Percentiles rank a stretch among this genome's conserved stretches.
These are phyloP conservation scores for Drosophila cognata DNA, from an alignment of 2,888 invertebrate species.

Conservation along the genomic window DNA sequence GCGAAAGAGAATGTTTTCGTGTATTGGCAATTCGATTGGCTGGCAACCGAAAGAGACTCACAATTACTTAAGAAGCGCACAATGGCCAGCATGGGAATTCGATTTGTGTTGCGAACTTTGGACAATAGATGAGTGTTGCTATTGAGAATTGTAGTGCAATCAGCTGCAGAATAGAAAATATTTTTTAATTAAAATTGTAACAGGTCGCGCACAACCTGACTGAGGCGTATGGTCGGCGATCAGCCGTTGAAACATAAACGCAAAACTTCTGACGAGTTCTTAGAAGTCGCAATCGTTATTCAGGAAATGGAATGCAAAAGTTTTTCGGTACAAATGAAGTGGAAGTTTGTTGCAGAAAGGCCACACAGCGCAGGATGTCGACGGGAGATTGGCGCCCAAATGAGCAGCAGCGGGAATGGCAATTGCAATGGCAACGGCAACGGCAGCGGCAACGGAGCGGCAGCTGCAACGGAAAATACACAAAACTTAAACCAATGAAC, in stretches of 20 bases:
- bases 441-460: constrained; percentile 4
- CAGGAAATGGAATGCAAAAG: constrained; percentile 70
- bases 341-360: constrained; percentile 41
- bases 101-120: constrained; percentile 31
- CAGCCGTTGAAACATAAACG: constrained; percentile 13
- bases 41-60: not conserved
- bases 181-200: constrained; percentile 62
- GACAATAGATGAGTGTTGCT: constrained; percentile 41
- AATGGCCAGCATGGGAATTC: constrained; percentile 44
- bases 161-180: constrained; percentile 12
- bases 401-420: constrained; percentile 58
- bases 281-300: constrained; percentile 37
- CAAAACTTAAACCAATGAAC: constrained; percentile 82
- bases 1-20: constrained; percentile 13
- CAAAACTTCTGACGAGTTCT: constrained; percentile 67
- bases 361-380: constrained; percentile 60
- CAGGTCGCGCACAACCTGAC: constrained; percentile 11
- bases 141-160: constrained; percentile 3
- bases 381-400: constrained; percentile 78
- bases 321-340: constrained; percentile 61
- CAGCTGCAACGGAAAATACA: constrained; percentile 70
- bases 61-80: constrained; percentile 25
- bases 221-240: constrained; percentile 21
- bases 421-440: constrained; percentile 11
- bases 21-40: constrained; percentile 41